phyloP scores from a whole-genome alignment of 2,888 invertebrate genomes.

The Catotricha subobsoleta region DNA sequence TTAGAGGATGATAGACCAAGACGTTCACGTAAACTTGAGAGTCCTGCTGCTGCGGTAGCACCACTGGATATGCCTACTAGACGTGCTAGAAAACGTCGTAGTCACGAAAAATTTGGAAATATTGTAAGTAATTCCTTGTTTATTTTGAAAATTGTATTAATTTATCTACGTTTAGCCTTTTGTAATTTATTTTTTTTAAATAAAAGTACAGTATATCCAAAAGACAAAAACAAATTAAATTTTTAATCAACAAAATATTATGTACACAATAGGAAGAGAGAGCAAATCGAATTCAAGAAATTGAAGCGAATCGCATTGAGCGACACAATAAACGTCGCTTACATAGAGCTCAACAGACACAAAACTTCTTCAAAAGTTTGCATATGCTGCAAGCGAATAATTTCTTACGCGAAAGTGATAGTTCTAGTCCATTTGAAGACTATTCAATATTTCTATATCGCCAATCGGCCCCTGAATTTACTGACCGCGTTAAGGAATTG shows the following conservation, averaged over 20 bases:
- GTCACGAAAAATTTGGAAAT: conserved; percentile 39
- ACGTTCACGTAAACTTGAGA: conserved; percentile 23
- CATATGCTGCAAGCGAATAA: conserved; percentile 69
- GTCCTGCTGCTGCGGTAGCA: conserved; percentile 14
- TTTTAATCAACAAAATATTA: neutral
- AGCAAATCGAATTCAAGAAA: conserved; percentile 55
- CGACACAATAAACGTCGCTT: conserved; percentile 44
- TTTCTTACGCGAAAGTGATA: conserved; percentile 35
- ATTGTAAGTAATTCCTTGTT: conserved; percentile 36
- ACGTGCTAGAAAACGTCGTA: conserved; percentile 39
- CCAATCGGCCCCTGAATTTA: conserved; percentile 67
- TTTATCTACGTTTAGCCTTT: too few relatives aligned
- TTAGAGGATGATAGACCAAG: conserved; percentile 25
- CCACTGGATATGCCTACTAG: conserved; percentile 29
- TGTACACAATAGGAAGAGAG: conserved; percentile 43
- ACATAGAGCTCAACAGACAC: conserved; percentile 55
- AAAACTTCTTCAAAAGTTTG: conserved; percentile 69
- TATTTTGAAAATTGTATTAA: neutral
- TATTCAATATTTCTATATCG: conserved; percentile 73
- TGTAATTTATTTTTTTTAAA: too few relatives aligned
- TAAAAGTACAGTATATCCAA: too few relatives aligned
- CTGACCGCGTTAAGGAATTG: conserved; percentile 65
- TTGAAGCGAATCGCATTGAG: conserved; percentile 46
- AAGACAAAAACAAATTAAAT: neutral
- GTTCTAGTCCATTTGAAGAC: conserved; percentile 50